Conservation (phyloP, 2,888 invertebrate genomes). For the Lasioglossum marginatum region DNA sequence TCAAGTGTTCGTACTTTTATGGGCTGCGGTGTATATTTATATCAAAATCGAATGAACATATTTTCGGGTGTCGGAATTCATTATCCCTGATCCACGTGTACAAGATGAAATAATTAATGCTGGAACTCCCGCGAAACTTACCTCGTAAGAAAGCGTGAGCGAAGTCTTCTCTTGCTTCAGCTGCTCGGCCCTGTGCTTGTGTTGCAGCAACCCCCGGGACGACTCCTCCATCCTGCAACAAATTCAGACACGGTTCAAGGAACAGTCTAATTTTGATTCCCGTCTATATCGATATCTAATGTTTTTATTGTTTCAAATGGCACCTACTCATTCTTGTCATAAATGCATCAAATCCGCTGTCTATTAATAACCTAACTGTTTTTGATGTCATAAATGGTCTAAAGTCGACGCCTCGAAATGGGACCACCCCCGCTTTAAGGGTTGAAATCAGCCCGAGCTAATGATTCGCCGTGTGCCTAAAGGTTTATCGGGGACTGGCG, state of each 20-base stretch:
- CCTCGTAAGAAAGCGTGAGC: constrained; percentile 90
- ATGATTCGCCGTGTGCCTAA: constrained; percentile 34
- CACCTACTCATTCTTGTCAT: too few relatives aligned
- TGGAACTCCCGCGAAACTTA: constrained; percentile 75
- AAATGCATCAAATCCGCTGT: too few relatives aligned
- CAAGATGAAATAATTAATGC: background rate
- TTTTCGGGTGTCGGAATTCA: background rate
- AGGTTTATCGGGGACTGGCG: constrained; percentile 11
- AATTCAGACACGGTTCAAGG: constrained; percentile 62
- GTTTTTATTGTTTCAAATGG: too few relatives aligned
- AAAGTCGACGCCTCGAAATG: background rate
- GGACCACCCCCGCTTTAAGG: background rate
- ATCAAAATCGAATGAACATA: background rate
- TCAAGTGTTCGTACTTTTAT: too few relatives aligned
- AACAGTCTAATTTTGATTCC: constrained; percentile 66
- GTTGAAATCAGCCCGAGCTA: constrained; percentile 6
- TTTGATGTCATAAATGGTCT: too few relatives aligned
- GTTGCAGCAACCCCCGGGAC: constrained; percentile 90
- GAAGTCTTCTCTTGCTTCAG: constrained; percentile 91
- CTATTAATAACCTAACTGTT: too few relatives aligned
- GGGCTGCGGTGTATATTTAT: background rate
- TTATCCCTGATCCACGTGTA: background rate
- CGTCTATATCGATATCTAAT: too few relatives aligned
- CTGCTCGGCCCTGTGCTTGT: constrained; percentile 91
- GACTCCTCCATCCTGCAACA: constrained; percentile 91